These are phyloP conservation scores for Pygoscelis antarcticus DNA, from an alignment of 2,113 vertebrate genomes.

Conservation along the genomic window DNA sequence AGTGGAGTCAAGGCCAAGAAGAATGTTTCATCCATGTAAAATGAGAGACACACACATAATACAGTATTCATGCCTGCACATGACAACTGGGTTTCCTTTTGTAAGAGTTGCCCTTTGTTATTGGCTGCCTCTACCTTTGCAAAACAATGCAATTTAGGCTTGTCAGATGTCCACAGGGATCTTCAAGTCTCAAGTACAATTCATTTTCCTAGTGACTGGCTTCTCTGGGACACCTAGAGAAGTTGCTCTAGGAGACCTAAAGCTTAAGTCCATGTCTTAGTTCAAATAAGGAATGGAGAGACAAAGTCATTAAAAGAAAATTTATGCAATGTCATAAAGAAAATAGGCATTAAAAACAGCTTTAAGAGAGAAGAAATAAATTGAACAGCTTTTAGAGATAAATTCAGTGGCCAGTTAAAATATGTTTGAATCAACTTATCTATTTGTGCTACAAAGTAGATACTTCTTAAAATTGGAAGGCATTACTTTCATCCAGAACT, in stretches of 20 bases:
- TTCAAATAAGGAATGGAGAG: not conserved
- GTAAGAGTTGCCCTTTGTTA: not conserved
- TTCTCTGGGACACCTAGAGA: not conserved
- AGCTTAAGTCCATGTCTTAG: not conserved
- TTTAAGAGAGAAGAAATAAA: not conserved
- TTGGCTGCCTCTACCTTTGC: not conserved
- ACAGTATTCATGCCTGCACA: not conserved
- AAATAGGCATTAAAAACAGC: not conserved
- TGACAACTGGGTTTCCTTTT: not conserved
- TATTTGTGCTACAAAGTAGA: not conserved
- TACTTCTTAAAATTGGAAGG: not conserved
- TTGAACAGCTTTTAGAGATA: not conserved
- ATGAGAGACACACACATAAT: not conserved
- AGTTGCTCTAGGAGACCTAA: not conserved
- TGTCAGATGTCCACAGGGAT: not conserved
- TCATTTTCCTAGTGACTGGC: not conserved
- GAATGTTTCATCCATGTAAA: not conserved
- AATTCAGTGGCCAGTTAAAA: not conserved
- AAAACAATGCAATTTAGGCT: not conserved
- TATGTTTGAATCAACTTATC: not conserved
- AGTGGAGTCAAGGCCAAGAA: not conserved
- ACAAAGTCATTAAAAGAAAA: not conserved
- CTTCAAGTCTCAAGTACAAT: not conserved
- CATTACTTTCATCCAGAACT: not conserved
- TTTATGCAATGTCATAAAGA: not conserved